phyloP scores from a whole-genome alignment of 2,113 vertebrate genomes.

The Numida meleagris region DNA sequence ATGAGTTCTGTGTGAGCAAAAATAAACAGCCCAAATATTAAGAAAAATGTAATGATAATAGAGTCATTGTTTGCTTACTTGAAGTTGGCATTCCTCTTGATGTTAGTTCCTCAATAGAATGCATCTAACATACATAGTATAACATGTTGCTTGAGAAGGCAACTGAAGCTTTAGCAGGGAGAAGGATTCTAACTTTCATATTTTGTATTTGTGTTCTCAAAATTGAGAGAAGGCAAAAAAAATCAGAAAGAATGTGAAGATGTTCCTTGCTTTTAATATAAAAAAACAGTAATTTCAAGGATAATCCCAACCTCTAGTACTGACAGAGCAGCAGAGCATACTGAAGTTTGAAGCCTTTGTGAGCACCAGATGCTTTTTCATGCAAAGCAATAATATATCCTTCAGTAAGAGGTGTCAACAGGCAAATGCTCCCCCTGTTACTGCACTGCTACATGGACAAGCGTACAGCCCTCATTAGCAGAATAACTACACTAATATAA shows the following conservation, averaged over 20 bases:
- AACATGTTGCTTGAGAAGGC: background rate
- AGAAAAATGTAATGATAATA: fast-evolving
- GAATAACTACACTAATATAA: background rate
- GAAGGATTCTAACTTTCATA: background rate
- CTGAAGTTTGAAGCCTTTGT: background rate
- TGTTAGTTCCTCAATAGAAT: background rate
- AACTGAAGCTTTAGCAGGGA: background rate
- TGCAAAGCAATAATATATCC: background rate
- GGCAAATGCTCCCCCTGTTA: background rate
- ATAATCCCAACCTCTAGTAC: background rate
- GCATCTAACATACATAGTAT: background rate
- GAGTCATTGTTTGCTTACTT: background rate
- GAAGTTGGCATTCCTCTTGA: background rate
- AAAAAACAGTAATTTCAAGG: background rate
- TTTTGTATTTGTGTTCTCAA: background rate
- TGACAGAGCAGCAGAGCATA: background rate
- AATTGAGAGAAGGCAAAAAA: background rate
- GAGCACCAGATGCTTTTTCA: too few species aligned
- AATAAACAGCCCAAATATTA: background rate
- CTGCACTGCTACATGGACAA: background rate
- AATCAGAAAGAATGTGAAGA: background rate
- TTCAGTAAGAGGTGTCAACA: background rate
- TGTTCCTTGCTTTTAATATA: background rate
- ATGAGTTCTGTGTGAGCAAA: background rate
- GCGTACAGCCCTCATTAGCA: background rate